Evolutionary conservation across 30 jellyfish, hydroid and myxozoan genomes (phyloP).

Genomic region (Aurelia aurita complex sp. Pacific): DNA sequence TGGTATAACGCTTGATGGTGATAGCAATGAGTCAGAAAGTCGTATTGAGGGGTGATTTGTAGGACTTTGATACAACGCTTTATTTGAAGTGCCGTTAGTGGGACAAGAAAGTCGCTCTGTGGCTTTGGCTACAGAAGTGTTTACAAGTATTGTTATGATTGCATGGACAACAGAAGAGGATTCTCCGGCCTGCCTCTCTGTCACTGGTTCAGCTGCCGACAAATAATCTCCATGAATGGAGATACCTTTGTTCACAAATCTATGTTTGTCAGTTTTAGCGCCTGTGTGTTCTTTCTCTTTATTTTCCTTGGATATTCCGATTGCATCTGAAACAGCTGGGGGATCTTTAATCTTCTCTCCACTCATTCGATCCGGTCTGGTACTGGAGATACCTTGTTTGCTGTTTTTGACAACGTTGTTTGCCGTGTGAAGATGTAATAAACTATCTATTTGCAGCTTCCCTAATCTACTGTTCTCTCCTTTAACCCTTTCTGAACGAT

Average conservation of each 20-base stretch:
- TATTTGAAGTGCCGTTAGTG: too few relatives aligned
- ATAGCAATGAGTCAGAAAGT: background rate
- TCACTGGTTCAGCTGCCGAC: background rate
- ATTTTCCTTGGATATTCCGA: background rate
- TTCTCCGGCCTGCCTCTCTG: too few relatives aligned
- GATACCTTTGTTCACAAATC: background rate
- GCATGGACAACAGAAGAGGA: background rate
- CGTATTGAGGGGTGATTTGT: too few relatives aligned
- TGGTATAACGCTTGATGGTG: constrained; percentile 33
- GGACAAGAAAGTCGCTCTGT: background rate
- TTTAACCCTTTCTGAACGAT: too few relatives aligned
- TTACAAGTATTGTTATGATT: background rate
- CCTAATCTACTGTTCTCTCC: too few relatives aligned
- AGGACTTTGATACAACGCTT: too few relatives aligned
- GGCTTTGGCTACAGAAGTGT: background rate
- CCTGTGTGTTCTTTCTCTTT: background rate
- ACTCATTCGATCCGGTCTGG: too few relatives aligned
- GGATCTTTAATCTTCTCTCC: too few relatives aligned
- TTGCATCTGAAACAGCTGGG: too few relatives aligned
- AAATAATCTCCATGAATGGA: background rate
- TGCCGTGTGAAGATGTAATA: background rate
- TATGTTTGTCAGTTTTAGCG: background rate
- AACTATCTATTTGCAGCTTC: too few relatives aligned
- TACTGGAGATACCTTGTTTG: background rate
- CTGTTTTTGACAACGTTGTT: background rate